These are phyloP conservation scores for Anomalospiza imberbis DNA, from an alignment of 2,797 vertebrate species.

Conservation along the genomic window DNA sequence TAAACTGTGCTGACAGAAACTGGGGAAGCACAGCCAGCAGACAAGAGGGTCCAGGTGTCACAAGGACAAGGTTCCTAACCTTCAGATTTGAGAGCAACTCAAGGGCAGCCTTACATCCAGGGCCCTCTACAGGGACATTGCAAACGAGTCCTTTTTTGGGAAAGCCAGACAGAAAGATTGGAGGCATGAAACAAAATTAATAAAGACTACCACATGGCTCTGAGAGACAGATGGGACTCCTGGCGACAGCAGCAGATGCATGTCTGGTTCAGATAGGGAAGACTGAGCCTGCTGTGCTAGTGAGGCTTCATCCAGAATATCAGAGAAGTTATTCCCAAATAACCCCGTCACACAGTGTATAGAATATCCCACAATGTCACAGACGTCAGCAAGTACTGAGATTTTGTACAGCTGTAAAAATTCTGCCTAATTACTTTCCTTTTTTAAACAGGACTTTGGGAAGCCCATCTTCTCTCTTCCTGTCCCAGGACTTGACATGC, in stretches of 20 bases:
- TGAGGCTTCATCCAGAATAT: not conserved
- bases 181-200: not conserved
- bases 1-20: not conserved
- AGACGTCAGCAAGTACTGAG: not conserved
- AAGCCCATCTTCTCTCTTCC: not conserved
- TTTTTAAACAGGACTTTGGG: not conserved
- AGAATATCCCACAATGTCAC: not conserved
- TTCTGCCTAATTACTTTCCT: not conserved
- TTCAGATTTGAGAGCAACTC: not conserved
- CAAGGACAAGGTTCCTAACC: not conserved
- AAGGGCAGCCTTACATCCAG: not conserved
- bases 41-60: not conserved
- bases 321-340: not conserved
- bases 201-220: not conserved
- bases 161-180: not conserved
- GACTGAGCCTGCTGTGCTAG: not conserved
- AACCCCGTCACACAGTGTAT: accelerated
- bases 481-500: not conserved
- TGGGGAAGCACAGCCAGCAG: not conserved
- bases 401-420: not conserved
- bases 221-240: not conserved
- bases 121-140: not conserved
- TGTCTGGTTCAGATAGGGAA: not conserved
- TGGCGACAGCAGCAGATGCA: not conserved
- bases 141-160: not conserved